Evolutionary conservation across 2,113 vertebrate genomes (phyloP).

Genomic region (Sylvilagus bachmani): DNA sequence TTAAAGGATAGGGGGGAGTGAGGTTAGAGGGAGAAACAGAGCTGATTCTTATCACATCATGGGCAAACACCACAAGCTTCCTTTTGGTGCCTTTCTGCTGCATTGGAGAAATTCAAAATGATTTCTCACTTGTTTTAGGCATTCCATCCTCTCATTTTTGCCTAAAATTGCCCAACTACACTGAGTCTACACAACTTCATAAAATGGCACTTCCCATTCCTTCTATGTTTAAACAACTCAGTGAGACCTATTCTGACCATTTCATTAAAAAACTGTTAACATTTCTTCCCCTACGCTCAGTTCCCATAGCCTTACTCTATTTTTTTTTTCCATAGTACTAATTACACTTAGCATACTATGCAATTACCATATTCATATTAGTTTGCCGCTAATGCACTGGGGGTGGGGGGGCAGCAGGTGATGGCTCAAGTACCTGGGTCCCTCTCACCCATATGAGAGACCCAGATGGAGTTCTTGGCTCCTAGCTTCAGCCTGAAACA

Average conservation of each 20-base stretch:
- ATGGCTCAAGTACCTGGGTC: too few species aligned
- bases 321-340: not conserved
- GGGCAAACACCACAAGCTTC: not conserved
- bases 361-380: not conserved
- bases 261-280: not conserved
- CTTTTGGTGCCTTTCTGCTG: not conserved
- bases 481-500: too few species aligned
- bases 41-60: not conserved
- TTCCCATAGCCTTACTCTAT: not conserved
- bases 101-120: conserved; percentile 53
- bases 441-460: too few species aligned
- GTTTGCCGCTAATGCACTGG: not conserved
- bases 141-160: conserved; percentile 10
- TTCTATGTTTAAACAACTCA: not conserved
- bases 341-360: not conserved
- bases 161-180: conserved; percentile 12
- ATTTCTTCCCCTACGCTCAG: not conserved
- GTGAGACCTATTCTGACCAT: not conserved
- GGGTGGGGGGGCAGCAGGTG: too few species aligned
- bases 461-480: too few species aligned
- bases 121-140: conserved; percentile 13
- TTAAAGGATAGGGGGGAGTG: conserved; percentile 4
- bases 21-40: conserved; percentile 40
- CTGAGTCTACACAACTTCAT: not conserved
- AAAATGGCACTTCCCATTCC: not conserved